Percentiles rank a stretch among this genome's conserved stretches.
Conservation (phyloP, 2,113 vertebrate genomes). For the Copsychus sechellarum region DNA sequence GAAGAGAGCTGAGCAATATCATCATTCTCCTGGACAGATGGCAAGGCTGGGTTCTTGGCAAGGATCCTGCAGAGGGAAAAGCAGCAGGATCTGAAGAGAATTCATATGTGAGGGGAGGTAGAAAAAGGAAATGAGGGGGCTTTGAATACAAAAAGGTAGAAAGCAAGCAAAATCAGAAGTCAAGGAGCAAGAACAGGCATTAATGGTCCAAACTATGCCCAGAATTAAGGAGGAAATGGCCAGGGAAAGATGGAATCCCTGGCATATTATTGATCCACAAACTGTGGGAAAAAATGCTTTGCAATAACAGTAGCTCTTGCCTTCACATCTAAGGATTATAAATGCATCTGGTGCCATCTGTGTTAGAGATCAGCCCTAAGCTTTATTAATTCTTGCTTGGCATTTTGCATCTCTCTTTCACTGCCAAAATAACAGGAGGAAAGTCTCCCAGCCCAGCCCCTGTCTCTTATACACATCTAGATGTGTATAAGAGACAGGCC, state of each 20-base stretch:
- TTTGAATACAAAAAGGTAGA: neutral
- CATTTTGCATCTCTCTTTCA: neutral
- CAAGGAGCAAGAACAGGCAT: neutral
- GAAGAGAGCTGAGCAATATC: slow-evolving; percentile 25
- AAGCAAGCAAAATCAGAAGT: neutral
- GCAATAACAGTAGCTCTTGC: neutral
- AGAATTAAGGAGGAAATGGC: neutral
- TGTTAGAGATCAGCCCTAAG: neutral
- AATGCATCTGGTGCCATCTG: neutral
- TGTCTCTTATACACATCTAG: too few species aligned
- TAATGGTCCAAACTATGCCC: neutral
- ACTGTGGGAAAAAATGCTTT: neutral
- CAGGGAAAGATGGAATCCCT: neutral
- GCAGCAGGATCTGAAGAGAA: neutral
- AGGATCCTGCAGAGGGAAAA: neutral
- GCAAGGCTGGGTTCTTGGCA: slow-evolving; percentile 38
- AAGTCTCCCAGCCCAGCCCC: neutral
- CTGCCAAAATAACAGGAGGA: neutral
- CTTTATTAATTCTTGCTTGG: slow-evolving; percentile 1
- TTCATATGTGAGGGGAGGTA: neutral
- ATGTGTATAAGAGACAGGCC: too few species aligned
- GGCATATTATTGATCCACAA: neutral
- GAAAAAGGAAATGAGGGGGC: neutral
- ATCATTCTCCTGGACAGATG: slow-evolving; percentile 37
- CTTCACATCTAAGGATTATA: neutral